Base-by-base conservation (phyloP, 1,140 invertebrate species). In the Platyura marginata region DNA sequence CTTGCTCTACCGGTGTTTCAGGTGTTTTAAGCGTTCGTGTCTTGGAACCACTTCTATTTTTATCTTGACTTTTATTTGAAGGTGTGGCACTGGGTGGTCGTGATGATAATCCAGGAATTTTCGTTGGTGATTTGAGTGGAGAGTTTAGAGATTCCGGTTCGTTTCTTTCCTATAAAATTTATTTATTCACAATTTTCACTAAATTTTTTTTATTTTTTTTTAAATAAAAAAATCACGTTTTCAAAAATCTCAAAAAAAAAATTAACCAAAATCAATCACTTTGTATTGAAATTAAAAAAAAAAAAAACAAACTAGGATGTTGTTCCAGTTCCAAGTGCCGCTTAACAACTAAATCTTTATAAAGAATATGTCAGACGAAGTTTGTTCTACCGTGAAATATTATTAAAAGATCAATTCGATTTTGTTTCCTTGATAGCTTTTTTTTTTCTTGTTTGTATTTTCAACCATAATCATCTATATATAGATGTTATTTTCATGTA, bases 111-210 rank as follows among this genome's bases (percentile, higher is more conserved):
- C 51, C 55, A 46, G 57, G 56, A 47, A 52, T 55, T 43, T 58
- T 61, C 48, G 59, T 56, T 49, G 59, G 58, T n/a, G 59, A 61
- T 20, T 49, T 56, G 16, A 57, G 58, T 49, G 59, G 58, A 13
- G 59, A 61, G 21, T 49, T 56, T 19, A 57, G 58, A n/a, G 59
- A 61, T 37, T 46, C 49, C 33, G 57, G 58, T 46, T 57, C 59
- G 55, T 61, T 61, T 46, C 56, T 59, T 48, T 61, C 59, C 59
- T 61, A 29, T 3, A 32, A 42, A n/a, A n/a, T n/a, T n/a, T n/a
- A n/a, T n/a, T n/a, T n/a, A n/a, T n/a, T n/a, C n/a, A n/a, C n/a
- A n/a, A n/a, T n/a, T n/a, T n/a, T n/a, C n/a, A n/a, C n/a, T n/a
- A n/a, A n/a, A n/a, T n/a, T n/a, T n/a, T n/a, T n/a, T n/a, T n/a